Percentiles rank a stretch among this genome's conserved stretches.
These are phyloP conservation scores for Chlamydotis undulata DNA, from an alignment of 2,113 vertebrate species.

Conservation along the genomic window DNA sequence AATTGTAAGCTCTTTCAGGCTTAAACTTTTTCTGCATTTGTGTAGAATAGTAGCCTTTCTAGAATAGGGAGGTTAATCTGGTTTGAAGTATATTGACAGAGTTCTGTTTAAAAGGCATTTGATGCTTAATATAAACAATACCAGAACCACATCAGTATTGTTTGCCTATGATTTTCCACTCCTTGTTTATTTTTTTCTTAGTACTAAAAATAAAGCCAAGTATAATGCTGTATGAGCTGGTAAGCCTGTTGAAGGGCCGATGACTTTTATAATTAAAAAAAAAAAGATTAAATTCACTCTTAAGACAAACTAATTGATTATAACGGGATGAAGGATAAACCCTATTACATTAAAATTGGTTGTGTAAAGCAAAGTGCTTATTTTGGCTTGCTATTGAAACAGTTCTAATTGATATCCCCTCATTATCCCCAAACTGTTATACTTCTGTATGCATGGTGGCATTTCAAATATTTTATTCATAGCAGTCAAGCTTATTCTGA, in stretches of 20 bases:
- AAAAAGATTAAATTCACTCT: not conserved
- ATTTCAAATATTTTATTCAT: slow-evolving; percentile 63
- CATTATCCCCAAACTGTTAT: not conserved
- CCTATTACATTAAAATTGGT: not conserved
- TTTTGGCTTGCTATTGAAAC: not conserved
- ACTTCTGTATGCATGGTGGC: not conserved
- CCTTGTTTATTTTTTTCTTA: not conserved
- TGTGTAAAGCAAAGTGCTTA: not conserved
- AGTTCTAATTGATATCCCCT: not conserved
- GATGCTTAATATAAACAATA: not conserved
- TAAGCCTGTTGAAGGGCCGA: not conserved
- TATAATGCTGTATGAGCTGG: not conserved
- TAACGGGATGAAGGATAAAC: not conserved
- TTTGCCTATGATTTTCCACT: not conserved
- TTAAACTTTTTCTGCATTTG: not conserved
- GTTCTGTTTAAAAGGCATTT: not conserved
- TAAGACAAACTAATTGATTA: not conserved
- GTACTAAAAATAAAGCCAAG: not conserved
- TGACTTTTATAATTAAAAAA: not conserved
- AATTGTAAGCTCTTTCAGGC: not conserved
- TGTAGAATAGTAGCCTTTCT: not conserved
- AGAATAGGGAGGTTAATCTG: not conserved
- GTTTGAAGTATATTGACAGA: not conserved
- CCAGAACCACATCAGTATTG: not conserved
- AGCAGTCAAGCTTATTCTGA: slow-evolving; percentile 6